phyloP scores from a whole-genome alignment of 2,888 invertebrate species.

The Troilus luridus region DNA sequence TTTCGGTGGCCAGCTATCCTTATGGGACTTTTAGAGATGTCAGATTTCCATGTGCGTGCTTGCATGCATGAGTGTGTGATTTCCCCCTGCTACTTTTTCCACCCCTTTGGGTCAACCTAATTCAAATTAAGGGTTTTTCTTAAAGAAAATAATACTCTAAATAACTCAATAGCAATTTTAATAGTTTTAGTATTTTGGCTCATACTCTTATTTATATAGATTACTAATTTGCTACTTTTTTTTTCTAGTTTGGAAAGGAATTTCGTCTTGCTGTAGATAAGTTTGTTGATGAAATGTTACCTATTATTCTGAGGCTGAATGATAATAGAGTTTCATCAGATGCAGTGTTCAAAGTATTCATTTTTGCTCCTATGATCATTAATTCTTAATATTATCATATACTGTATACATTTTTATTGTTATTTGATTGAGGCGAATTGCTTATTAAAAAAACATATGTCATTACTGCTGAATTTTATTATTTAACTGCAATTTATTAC shows the following conservation, averaged over 20 bases:
- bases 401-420: not conserved
- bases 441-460: too few species aligned
- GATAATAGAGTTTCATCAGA: conserved; percentile 59
- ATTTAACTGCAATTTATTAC: too few species aligned
- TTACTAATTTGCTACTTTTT: not conserved
- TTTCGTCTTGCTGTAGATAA: conserved; percentile 72
- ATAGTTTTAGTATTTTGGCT: not conserved
- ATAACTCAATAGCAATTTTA: not conserved
- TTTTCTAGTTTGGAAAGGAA: conserved; percentile 72
- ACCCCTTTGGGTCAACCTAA: too few species aligned
- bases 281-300: conserved; percentile 68
- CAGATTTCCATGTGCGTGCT: too few species aligned
- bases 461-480: too few species aligned
- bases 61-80: too few species aligned
- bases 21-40: too few species aligned
- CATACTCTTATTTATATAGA: not conserved
- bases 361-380: not conserved
- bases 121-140: too few species aligned
- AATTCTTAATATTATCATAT: not conserved
- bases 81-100: too few species aligned
- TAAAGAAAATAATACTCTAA: not conserved
- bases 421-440: not conserved
- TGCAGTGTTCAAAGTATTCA: conserved; percentile 40
- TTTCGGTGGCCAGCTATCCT: too few species aligned
- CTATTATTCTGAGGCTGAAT: conserved; percentile 62